Base-by-base conservation (phyloP, 2,888 invertebrate species). In the Pharmacophagus antenor region DNA sequence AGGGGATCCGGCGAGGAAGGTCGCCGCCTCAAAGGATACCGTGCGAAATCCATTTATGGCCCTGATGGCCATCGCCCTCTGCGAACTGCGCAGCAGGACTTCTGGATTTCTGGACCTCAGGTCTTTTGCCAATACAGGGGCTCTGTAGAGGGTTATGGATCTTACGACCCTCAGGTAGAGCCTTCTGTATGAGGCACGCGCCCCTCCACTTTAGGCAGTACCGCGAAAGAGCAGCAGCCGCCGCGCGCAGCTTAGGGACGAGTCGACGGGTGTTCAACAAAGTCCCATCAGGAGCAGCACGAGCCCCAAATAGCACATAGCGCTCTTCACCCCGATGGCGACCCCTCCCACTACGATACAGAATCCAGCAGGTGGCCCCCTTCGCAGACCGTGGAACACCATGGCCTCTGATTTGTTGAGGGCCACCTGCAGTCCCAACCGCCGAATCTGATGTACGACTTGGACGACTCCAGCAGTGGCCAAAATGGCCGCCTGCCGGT, bases 391-490 rank as follows among this genome's bases (percentile, higher is more conserved):
- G 23, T 25, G 23, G 23, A 25, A 25, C 4, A 3, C 3, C 7
- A 25, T 25, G 7, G 23, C 23, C 23, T 25, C 23, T 7, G 23
- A 25, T 25, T 25, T 25, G 23, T 3, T 25, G 4, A 25, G 7
- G 10, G 66, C 62, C 37, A 66, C 62, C 49, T 55, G 15, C 3
- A 68, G 55, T 0, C 67, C 66, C 42, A 66, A 46, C 3, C 37
- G 10, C 10, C 60, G 21, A 8, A 65, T 65, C 4, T 62, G 25
- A 6, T 17, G 4, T 0, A 55, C 62, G 2, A 63, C 56, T 0
- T 27, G 47, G 2, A 60, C 23, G 0, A 49, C 25, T 2, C 54
- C 62, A 0, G 46, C 63, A 0, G 63, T 54, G 10, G 62, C 63
- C 6, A 50, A 41, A 0, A 12, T 20, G 2, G 47, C 42, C 1